Evolutionary conservation across 2,113 vertebrate genomes (phyloP).

Genomic region (Stictonetta naevosa): DNA sequence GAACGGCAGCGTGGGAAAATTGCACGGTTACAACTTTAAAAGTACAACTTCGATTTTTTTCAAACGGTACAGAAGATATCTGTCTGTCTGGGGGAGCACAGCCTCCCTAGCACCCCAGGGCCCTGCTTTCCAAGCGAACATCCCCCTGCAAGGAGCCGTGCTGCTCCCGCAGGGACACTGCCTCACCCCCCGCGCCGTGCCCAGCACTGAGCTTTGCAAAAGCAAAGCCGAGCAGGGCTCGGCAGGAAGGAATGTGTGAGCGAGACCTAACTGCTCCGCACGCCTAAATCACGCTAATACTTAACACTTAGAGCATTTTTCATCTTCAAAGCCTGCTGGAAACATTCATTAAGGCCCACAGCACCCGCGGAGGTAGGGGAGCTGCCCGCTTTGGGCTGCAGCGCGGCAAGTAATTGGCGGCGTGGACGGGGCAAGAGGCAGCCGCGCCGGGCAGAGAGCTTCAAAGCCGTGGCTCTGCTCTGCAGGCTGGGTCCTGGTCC

Average conservation of each 20-base stretch:
- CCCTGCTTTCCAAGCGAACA: too few species aligned
- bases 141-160: too few species aligned
- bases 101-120: background rate
- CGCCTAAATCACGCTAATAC: background rate
- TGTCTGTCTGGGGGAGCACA: background rate
- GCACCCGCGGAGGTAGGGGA: background rate
- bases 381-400: accelerated
- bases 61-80: background rate
- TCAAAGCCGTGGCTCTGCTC: background rate
- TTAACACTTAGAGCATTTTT: background rate
- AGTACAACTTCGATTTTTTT: background rate
- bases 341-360: background rate
- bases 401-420: background rate
- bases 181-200: too few species aligned
- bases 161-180: too few species aligned
- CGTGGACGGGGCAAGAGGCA: background rate
- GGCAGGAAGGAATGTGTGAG: accelerated
- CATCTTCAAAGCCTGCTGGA: background rate
- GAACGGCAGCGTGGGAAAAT: constrained; percentile 61
- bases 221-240: background rate
- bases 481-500: background rate
- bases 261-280: background rate
- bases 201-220: background rate
- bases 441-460: background rate
- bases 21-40: background rate